Evolutionary conservation across 2,888 invertebrate genomes (phyloP).

Genomic region (Calliphora vomitoria): DNA sequence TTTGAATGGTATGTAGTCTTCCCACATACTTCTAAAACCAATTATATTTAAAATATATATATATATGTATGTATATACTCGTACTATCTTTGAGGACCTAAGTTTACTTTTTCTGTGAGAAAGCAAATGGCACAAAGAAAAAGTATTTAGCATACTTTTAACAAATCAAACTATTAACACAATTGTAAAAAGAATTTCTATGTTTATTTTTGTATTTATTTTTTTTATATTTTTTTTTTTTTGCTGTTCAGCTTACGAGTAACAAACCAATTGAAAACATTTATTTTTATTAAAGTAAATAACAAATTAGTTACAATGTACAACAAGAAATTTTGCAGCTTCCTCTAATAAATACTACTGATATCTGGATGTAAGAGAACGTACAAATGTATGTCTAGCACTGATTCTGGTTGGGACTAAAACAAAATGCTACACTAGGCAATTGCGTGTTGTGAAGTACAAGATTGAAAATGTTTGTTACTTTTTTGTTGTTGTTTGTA

Average conservation of each 20-base stretch:
- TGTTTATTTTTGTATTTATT: not conserved
- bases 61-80: not conserved
- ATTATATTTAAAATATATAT: conserved; percentile 19
- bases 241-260: not conserved
- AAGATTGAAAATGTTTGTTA: conserved; percentile 60
- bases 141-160: conserved; percentile 11
- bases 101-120: conserved; percentile 40
- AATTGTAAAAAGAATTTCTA: conserved; percentile 29
- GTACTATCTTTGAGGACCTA: conserved; percentile 16
- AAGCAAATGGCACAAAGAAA: conserved; percentile 20
- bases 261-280: conserved; percentile 46
- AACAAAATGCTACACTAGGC: conserved; percentile 29
- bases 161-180: conserved; percentile 49
- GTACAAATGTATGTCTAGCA: conserved; percentile 7
- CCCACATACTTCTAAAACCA: conserved; percentile 46
- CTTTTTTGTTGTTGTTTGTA: not conserved
- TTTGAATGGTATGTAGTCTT: not conserved
- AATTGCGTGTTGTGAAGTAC: conserved; percentile 62
- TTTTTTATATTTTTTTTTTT: not conserved
- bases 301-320: conserved; percentile 72
- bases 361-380: conserved; percentile 34
- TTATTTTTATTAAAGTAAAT: conserved; percentile 54
- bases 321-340: conserved; percentile 69
- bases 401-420: conserved; percentile 15
- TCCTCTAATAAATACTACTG: conserved; percentile 64